Evolutionary conservation across 2,888 invertebrate species (phyloP).

Genomic region (Pyrrhia umbra): DNA sequence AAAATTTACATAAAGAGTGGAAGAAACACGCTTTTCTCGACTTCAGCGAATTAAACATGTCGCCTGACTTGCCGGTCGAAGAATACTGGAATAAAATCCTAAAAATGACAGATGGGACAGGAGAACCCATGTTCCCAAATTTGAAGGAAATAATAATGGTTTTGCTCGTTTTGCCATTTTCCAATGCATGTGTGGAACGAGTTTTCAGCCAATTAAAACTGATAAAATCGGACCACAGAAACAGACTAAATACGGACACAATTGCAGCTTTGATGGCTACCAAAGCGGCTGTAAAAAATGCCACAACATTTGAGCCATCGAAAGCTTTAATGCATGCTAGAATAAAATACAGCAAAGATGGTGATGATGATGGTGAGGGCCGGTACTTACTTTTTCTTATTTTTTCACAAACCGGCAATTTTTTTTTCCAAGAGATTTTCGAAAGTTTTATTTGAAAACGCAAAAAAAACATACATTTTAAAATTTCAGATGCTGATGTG

Average conservation of each 20-base stretch:
- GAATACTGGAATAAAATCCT: not conserved
- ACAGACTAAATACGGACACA: slow-evolving; percentile 43
- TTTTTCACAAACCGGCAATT: too few species aligned
- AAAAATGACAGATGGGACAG: not conserved
- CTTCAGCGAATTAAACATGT: not conserved
- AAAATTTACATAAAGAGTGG: slow-evolving; percentile 9
- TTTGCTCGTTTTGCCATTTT: slow-evolving; percentile 54
- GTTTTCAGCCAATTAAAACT: slow-evolving; percentile 57
- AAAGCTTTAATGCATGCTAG: too few species aligned
- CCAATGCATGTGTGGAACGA: slow-evolving; percentile 54
- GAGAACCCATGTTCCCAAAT: slow-evolving; percentile 44
- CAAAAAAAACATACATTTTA: too few species aligned
- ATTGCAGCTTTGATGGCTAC: slow-evolving; percentile 57
- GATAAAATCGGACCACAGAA: slow-evolving; percentile 22
- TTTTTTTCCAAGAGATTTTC: too few species aligned
- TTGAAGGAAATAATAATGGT: slow-evolving; percentile 36
- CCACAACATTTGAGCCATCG: too few species aligned
- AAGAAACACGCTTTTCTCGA: slow-evolving; percentile 8
- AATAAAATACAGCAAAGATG: too few species aligned
- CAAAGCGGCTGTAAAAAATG: too few species aligned
- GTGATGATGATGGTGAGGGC: too few species aligned
- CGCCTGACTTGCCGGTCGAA: not conserved
- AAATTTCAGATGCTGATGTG: too few species aligned
- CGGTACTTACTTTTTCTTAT: too few species aligned
- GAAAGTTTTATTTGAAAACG: too few species aligned